Evolutionary conservation across 92 coral and sea anemone genomes (phyloP).

Genomic region (Porites evermanni): DNA sequence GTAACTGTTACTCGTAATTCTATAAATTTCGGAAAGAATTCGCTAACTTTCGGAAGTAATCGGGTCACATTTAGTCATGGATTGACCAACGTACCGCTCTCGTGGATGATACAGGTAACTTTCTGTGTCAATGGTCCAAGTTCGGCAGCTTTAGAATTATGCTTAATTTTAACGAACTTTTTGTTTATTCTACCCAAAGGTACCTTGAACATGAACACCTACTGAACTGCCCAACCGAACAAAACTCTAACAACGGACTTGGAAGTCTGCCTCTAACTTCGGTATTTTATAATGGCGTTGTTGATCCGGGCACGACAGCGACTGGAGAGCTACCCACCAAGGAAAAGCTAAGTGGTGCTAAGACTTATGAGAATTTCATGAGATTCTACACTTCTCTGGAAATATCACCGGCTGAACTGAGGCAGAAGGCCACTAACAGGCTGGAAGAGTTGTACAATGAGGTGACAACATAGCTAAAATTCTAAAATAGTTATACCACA

Average conservation of each 20-base stretch:
- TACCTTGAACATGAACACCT: conserved; percentile 63
- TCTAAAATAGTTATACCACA: no score
- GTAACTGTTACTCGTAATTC: no score
- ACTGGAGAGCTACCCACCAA: conserved; percentile 47
- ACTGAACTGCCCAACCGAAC: conserved; percentile 49
- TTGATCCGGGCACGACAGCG: conserved; percentile 19
- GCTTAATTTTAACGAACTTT: background rate
- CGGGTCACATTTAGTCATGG: background rate
- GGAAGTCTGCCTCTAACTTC: conserved; percentile 57
- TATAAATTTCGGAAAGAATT: no score
- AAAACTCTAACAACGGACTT: conserved; percentile 51
- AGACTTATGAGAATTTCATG: conserved; percentile 38
- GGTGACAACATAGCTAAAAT: conserved; percentile 23
- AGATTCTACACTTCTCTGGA: conserved; percentile 58
- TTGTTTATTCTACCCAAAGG: conserved; percentile 3
- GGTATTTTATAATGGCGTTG: conserved; percentile 30
- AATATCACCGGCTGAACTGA: conserved; percentile 47
- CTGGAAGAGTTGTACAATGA: conserved; percentile 52
- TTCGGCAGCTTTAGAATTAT: no score
- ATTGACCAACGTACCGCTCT: no score
- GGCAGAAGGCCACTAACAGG: conserved; percentile 30
- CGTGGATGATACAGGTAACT: no score
- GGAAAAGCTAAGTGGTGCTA: conserved; percentile 39
- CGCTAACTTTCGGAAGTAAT: background rate
- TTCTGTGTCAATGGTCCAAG: no score